Evolutionary conservation across 2,888 invertebrate species (phyloP).

Genomic region (Crioceris asparagi): DNA sequence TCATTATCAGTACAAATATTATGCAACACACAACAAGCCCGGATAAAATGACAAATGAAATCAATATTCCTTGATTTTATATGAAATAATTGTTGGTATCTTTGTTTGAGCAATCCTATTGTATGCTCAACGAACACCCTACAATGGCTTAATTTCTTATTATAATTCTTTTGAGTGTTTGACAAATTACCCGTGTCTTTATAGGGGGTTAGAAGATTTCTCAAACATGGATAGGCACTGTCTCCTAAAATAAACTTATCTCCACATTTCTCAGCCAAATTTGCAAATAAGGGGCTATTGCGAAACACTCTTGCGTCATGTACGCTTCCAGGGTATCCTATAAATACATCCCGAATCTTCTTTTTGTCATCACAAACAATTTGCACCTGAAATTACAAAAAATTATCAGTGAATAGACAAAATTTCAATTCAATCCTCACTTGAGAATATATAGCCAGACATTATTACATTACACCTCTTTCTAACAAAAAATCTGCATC

Average conservation of each 20-base stretch:
- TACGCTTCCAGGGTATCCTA: slow-evolving; percentile 16
- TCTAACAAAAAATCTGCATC: no score
- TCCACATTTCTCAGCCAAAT: slow-evolving; percentile 9
- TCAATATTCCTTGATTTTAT: no score
- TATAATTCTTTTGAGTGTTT: slow-evolving; percentile 1
- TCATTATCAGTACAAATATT: no score
- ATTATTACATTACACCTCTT: no score
- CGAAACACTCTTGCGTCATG: slow-evolving; percentile 15
- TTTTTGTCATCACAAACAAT: no score
- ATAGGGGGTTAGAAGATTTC: slow-evolving; percentile 9
- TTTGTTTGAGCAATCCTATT: slow-evolving; percentile 13
- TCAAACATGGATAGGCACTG: slow-evolving; percentile 10
- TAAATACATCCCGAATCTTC: not conserved
- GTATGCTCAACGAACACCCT: slow-evolving; percentile 9
- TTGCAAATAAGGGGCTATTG: slow-evolving; percentile 7
- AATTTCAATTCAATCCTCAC: no score
- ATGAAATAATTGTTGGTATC: slow-evolving; percentile 11
- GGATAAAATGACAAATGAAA: no score
- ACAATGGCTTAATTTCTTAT: slow-evolving; percentile 5
- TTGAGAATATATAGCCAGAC: no score
- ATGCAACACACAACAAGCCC: no score
- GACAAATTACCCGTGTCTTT: slow-evolving; percentile 9
- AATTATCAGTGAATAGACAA: not conserved
- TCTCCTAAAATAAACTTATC: slow-evolving; percentile 8
- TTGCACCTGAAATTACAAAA: not conserved